Conservation (phyloP, 2,888 invertebrate genomes). For the Trilocha varians region DNA sequence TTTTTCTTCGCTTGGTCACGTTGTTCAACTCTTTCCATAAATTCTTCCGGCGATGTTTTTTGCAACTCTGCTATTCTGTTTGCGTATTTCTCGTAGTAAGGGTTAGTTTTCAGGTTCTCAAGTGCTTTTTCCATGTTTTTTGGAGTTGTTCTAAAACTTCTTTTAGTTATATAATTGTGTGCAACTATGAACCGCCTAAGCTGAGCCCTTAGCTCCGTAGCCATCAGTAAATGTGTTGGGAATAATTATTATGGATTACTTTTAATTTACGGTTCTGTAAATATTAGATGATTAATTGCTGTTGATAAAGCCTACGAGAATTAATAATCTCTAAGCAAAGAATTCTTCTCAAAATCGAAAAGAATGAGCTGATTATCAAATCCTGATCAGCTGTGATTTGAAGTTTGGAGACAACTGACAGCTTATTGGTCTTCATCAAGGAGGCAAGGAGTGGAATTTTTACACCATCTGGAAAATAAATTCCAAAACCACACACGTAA, state of each 20-base stretch:
- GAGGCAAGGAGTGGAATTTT: no score
- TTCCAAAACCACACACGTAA: no score
- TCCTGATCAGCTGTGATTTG: no score
- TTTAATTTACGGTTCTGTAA: no score
- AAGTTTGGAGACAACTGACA: no score
- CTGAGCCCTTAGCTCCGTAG: constrained; percentile 14
- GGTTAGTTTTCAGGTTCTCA: constrained; percentile 77
- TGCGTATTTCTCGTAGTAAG: constrained; percentile 87
- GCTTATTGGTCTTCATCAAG: no score
- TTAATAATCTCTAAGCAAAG: no score
- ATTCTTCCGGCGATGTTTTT: constrained; percentile 83
- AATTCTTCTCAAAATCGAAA: no score
- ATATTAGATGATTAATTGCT: no score
- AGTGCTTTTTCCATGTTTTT: constrained; percentile 58
- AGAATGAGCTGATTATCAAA: no score
- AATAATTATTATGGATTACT: neutral
- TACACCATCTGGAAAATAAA: no score
- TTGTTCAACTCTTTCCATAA: constrained; percentile 75
- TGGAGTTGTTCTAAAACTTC: constrained; percentile 47
- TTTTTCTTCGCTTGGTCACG: constrained; percentile 44
- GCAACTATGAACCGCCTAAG: constrained; percentile 13
- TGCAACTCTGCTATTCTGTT: constrained; percentile 82
- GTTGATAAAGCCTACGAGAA: no score
- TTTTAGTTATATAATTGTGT: constrained; percentile 16
- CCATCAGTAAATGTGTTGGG: constrained; percentile 17